These are phyloP conservation scores for Temnothorax unifasciatus DNA, from an alignment of 2,888 invertebrate species.

Conservation along the genomic window DNA sequence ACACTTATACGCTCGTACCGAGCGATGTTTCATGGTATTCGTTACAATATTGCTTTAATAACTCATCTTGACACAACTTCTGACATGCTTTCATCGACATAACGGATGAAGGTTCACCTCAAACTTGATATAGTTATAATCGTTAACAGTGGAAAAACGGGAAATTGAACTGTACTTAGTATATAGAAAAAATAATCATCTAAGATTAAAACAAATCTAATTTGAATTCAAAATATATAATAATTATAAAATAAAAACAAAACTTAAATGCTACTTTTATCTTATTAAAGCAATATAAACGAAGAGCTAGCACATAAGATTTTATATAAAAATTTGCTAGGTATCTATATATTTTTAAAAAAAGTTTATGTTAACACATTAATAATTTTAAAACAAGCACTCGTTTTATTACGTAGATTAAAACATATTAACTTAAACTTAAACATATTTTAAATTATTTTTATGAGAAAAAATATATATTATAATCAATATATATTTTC, in stretches of 20 bases:
- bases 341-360: background rate
- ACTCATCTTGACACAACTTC: constrained; percentile 62
- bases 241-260: background rate
- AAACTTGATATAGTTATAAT: constrained; percentile 61
- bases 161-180: background rate
- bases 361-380: background rate
- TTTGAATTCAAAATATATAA: constrained; percentile 4
- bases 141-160: background rate
- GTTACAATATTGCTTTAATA: constrained; percentile 67
- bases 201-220: background rate
- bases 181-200: background rate
- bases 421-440: background rate
- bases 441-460: background rate
- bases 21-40: constrained; percentile 46
- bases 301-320: background rate
- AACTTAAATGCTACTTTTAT: background rate
- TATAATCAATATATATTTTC: background rate
- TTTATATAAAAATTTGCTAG: background rate
- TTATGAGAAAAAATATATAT: background rate
- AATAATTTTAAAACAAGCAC: background rate
- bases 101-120: constrained; percentile 58
- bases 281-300: background rate
- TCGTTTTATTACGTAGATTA: background rate
- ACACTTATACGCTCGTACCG: background rate
- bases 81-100: constrained; percentile 60